Percentiles rank a stretch among this genome's conserved stretches.
phyloP scores from a whole-genome alignment of 2,888 invertebrate species.

The Sphaerophoria taeniata region DNA sequence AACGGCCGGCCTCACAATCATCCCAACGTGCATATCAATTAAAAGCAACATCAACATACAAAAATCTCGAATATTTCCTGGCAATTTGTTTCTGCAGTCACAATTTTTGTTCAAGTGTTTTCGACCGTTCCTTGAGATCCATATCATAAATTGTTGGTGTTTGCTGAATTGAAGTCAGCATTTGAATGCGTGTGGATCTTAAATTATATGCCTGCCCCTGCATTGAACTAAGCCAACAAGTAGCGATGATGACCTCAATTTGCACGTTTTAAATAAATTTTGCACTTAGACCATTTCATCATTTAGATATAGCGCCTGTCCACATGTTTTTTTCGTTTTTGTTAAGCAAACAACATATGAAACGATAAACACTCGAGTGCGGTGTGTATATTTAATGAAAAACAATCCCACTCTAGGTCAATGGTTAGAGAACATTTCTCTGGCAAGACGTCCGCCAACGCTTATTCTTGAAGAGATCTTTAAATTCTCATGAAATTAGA shows the following conservation, averaged over 20 bases:
- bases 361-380: background rate
- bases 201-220: conserved; percentile 12
- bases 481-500: conserved; percentile 44
- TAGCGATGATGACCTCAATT: conserved; percentile 63
- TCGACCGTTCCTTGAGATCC: background rate
- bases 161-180: conserved; percentile 29
- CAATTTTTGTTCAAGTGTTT: background rate
- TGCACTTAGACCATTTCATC: conserved; percentile 58
- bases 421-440: conserved; percentile 35
- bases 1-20: conserved; percentile 13
- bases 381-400: conserved; percentile 30
- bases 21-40: conserved; percentile 63
- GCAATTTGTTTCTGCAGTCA: conserved; percentile 40
- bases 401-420: conserved; percentile 66
- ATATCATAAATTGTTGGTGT: background rate
- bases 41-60: conserved; percentile 59
- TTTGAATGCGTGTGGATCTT: conserved; percentile 50
- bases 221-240: conserved; percentile 38
- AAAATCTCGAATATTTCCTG: conserved; percentile 60
- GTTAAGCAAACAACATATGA: background rate
- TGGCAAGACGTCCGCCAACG: background rate
- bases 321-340: background rate
- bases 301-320: conserved; percentile 33
- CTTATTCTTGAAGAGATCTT: conserved; percentile 3
- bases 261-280: conserved; percentile 62